Evolutionary conservation across 1,140 invertebrate genomes (phyloP), one percentile per base, ranked within the genome.

Genomic region (Lithobius niger): DNA sequence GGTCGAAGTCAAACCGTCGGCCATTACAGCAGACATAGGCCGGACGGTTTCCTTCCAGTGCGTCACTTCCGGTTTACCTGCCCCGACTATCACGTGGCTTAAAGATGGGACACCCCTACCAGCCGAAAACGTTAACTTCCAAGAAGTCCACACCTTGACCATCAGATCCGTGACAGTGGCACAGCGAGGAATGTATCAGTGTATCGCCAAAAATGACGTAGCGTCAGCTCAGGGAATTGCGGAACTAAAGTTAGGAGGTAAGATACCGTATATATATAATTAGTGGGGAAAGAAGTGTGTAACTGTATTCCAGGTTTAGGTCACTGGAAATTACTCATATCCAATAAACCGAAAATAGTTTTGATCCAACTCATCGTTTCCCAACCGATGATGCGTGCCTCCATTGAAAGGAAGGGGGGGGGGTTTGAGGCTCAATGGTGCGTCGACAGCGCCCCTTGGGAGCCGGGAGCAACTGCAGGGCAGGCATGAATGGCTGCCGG

Each of bases 181-280:
- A 45, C 87, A 92, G 67, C 79, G 79, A 58, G 88, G 87, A 16
- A 88, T 91, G 77, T 93, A 91, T 71, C 88, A 92, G 67, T 93
- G 88, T 68, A 76, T 90, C 57, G 84, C 83, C 0, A 76, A 79
- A 54, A 88, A 84, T 64, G 80, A 86, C 57, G 77, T 82, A 27
- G 84, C 87, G 62, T 86, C 82, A 54, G 82, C 83, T 1, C 87
- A 91, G 66, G 85, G 83, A 1, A 84, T 83, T 56, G 81, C 84
- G 10, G 84, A 90, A 66, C 69, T 92, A 3, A 78, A 82, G 55
- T 72, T 92, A 27, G 86, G 86, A 70, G 86, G 87, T 90, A 70
- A 76, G 75, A n/a, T n/a, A n/a, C n/a, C n/a, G n/a, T n/a, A n/a
- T n/a, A n/a, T n/a, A n/a, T n/a, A n/a, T n/a, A n/a, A n/a, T n/a